phyloP scores from a whole-genome alignment of 2,797 vertebrate genomes.

The Catostomus latipinnis region DNA sequence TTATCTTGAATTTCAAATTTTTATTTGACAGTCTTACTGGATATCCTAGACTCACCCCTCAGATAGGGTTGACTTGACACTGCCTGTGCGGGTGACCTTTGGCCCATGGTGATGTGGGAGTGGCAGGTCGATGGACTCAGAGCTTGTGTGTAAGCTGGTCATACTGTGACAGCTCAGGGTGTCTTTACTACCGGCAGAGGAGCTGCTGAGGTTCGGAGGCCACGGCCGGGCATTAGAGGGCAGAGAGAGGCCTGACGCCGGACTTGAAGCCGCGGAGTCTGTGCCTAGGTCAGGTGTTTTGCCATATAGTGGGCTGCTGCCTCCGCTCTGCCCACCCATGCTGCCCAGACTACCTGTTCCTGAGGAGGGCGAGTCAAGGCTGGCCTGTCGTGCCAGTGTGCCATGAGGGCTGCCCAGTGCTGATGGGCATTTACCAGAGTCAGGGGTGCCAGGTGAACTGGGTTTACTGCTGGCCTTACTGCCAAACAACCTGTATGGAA shows the following conservation, averaged over 20 bases:
- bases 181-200: constrained; percentile 96
- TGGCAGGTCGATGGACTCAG: constrained; percentile 97
- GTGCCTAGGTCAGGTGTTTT: constrained; percentile 90
- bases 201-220: constrained; percentile 93
- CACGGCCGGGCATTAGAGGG: constrained; percentile 91
- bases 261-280: constrained; percentile 92
- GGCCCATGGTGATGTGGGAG: constrained; percentile 89
- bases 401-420: constrained; percentile 89
- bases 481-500: constrained; percentile 91
- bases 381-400: constrained; percentile 92
- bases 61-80: constrained; percentile 98
- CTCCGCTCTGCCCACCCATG: constrained; percentile 88
- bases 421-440: constrained; percentile 93
- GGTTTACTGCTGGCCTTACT: constrained; percentile 97
- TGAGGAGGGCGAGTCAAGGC: constrained; percentile 96
- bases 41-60: constrained; percentile 90
- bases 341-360: constrained; percentile 96
- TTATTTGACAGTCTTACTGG: constrained; percentile 24
- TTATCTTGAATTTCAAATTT: too few species aligned
- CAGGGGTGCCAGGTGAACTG: constrained; percentile 90
- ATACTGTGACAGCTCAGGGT: constrained; percentile 97
- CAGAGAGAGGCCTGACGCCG: constrained; percentile 93
- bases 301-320: constrained; percentile 93
- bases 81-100: constrained; percentile 93
- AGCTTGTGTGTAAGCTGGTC: constrained; percentile 97